phyloP scores from a whole-genome alignment of 1,140 invertebrate genomes.

The Drosophila kurseongensis region DNA sequence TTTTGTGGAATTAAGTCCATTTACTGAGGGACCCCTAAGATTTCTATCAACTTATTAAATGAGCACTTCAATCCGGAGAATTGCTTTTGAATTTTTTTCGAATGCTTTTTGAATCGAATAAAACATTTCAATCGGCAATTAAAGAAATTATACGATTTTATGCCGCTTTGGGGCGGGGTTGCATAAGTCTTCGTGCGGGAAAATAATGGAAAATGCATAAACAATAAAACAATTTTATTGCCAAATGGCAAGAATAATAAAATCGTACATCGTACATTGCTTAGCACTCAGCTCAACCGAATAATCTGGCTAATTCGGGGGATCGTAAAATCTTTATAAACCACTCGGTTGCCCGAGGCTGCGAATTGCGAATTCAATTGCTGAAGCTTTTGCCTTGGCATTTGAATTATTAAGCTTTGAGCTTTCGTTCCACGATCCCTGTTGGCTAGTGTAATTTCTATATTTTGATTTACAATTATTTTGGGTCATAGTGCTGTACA shows the following conservation, averaged over 20 bases:
- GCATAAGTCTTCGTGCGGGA: conserved; percentile 52
- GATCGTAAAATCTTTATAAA: conserved; percentile 51
- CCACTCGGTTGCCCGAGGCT: conserved; percentile 14
- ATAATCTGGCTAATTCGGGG: conserved; percentile 59
- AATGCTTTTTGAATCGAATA: conserved; percentile 7
- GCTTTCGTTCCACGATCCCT: neutral
- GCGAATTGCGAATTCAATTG: conserved; percentile 37
- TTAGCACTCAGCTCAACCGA: conserved; percentile 71
- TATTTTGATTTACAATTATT: neutral
- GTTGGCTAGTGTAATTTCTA: conserved; percentile 15
- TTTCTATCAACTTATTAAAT: neutral
- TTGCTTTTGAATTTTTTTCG: conserved; percentile 2
- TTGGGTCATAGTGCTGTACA: too few species aligned
- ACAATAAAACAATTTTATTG: conserved; percentile 62
- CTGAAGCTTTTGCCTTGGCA: conserved; percentile 15
- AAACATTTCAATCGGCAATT: conserved; percentile 18
- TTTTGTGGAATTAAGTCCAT: neutral
- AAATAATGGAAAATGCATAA: conserved; percentile 49
- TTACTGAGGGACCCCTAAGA: neutral
- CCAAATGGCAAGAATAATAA: conserved; percentile 56
- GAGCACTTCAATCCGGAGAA: conserved; percentile 1
- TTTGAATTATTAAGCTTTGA: conserved; percentile 35
- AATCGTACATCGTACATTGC: conserved; percentile 54
- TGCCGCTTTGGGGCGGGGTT: conserved; percentile 25
- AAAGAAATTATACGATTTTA: conserved; percentile 17